These are phyloP conservation scores for Catagonus wagneri DNA, from an alignment of 2,113 vertebrate genomes.

Conservation along the genomic window DNA sequence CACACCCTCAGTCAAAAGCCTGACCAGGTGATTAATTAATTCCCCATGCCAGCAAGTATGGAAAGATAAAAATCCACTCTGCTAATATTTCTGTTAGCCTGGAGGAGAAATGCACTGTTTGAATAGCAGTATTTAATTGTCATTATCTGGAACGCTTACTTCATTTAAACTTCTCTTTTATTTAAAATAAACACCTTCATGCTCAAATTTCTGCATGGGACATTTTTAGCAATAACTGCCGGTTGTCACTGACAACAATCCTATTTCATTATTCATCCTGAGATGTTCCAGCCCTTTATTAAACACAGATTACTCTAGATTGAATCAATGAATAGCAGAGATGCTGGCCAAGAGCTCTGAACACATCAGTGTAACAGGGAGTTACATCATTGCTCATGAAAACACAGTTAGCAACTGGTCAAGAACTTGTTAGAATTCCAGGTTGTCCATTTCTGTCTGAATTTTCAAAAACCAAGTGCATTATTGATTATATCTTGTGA, in stretches of 20 bases:
- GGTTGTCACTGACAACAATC: constrained; percentile 83
- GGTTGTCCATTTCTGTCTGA: constrained; percentile 66
- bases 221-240: constrained; percentile 76
- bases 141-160: constrained; percentile 61
- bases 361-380: constrained; percentile 80
- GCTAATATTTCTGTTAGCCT: constrained; percentile 39
- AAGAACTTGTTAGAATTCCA: constrained; percentile 80
- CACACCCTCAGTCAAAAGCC: neutral
- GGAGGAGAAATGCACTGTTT: constrained; percentile 44
- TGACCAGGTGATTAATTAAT: constrained; percentile 2
- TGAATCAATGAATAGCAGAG: constrained; percentile 87
- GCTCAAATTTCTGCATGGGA: constrained; percentile 43
- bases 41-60: neutral
- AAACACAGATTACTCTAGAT: constrained; percentile 85
- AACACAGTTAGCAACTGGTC: constrained; percentile 78
- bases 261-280: constrained; percentile 87
- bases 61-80: neutral
- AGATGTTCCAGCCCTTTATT: constrained; percentile 84
- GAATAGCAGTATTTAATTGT: constrained; percentile 57
- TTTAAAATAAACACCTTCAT: constrained; percentile 78
- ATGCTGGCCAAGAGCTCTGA: constrained; percentile 67
- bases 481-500: constrained; percentile 61
- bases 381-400: constrained; percentile 80
- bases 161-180: constrained; percentile 75
- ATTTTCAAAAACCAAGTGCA: constrained; percentile 67